Base-by-base conservation (phyloP, 2,888 invertebrate species). In the Seira musarum region DNA sequence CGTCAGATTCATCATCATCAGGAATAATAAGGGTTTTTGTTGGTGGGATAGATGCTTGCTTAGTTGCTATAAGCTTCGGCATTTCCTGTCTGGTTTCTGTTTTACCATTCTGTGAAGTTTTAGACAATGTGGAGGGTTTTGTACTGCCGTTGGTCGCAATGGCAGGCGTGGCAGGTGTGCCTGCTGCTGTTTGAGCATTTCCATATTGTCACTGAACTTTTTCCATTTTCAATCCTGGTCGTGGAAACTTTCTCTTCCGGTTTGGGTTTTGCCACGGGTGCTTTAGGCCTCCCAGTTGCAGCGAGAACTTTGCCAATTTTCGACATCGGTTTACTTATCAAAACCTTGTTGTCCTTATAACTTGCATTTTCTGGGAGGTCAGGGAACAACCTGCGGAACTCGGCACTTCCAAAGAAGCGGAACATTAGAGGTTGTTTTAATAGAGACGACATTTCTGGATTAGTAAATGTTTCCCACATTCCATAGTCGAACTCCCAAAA, bases 401-500 rank as follows among this genome's bases (percentile, higher is more conserved):
- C 81, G 5, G 70, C 60, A 22, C 61, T 65, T 17, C 17, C 57
- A 21, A 81, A 81, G 68, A 66, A 72, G 21, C 81, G 65, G 30
- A 49, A 72, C 76, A 81, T 68, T 53, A 76, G 40, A 1, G 76
- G 76, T 53, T 25, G 60, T 17, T 65, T 53, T 6, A 81, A 35
- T 13, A 81, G 68, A 5, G 63, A 17, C 0, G 81, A 81, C 19
- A 40, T 61, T 3, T 24, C 5, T n/a, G 76, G 81, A 13, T 81
- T 77, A 10, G 75, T 75, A 49, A 80, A 80, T 2, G 67, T 71
- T 66, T 70, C 75, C 24, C 69, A 46, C 80, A 80, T 80, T 15
- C 70, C 60, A 24, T 75, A 74, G 35, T 80, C 80, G 61, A 75
- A 80, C 19, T 80, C 80, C 64, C 75, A 80, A 6, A 75, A 71